phyloP scores from a whole-genome alignment of 2,797 vertebrate species.

The Hylomyscus alleni region DNA sequence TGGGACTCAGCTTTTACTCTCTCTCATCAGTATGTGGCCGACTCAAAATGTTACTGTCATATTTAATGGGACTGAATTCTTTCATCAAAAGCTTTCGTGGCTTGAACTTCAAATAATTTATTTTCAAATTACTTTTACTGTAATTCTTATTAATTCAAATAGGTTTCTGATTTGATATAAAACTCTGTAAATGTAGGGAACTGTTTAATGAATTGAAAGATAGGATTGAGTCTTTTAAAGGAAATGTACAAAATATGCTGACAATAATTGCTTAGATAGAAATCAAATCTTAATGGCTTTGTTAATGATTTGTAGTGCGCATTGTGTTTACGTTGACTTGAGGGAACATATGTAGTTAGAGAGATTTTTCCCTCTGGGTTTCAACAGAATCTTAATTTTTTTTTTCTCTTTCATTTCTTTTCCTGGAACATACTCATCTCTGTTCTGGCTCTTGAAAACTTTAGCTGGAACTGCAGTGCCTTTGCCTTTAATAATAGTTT shows the following conservation, averaged over 20 bases:
- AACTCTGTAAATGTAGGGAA: constrained; percentile 88
- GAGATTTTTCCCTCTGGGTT: constrained; percentile 81
- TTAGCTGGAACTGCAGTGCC: background rate
- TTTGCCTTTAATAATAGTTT: background rate
- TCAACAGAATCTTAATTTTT: constrained; percentile 66
- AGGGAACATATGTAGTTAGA: constrained; percentile 82
- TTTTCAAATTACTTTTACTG: constrained; percentile 91
- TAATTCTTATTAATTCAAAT: constrained; percentile 92
- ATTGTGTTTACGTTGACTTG: constrained; percentile 82
- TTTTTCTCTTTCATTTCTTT: background rate
- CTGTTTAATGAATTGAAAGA: constrained; percentile 91
- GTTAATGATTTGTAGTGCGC: constrained; percentile 90
- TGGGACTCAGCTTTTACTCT: background rate
- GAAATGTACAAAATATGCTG: constrained; percentile 89
- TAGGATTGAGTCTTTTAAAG: constrained; percentile 90
- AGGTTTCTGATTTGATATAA: constrained; percentile 89
- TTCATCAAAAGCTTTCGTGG: constrained; percentile 83
- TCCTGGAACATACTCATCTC: constrained; percentile 49
- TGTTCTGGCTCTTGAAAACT: background rate
- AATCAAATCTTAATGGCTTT: constrained; percentile 91
- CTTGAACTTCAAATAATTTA: constrained; percentile 90
- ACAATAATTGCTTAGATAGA: constrained; percentile 90
- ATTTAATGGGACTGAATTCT: constrained; percentile 77
- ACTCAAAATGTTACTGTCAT: constrained; percentile 70
- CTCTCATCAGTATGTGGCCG: constrained; percentile 37